Base-by-base conservation (phyloP, 1,140 invertebrate species). In the Ips typographus region DNA sequence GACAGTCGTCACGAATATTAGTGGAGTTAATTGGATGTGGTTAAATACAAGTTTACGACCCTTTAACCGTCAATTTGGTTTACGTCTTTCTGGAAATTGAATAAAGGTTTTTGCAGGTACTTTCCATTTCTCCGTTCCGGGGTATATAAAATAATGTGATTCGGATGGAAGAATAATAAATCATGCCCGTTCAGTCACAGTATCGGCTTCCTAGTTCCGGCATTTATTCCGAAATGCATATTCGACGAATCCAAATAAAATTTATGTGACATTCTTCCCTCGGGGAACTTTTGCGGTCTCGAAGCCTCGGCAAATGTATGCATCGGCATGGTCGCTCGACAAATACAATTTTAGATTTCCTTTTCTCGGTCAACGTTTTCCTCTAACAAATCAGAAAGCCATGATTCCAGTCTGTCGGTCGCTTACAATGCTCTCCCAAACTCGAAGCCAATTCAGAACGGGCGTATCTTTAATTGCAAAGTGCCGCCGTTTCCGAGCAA, bases 201-300 rank as follows among this genome's bases (percentile, higher is more conserved):
- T 56, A 39, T 56, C n/a, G n/a, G 53, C 53, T 37, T 49, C 6
- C 53, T 37, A 22, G 53, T 56, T 56, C 53, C 38, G 53, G 38
- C 22, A 56, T 56, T 56, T 56, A 56, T 22, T 56, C 38, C 53
- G 38, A 56, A 56, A 56, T 56, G 53, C 53, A 56, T 56, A 56
- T 56, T 56, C 8, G 53, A 6, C 8, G 38, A 22, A 56, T 56
- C 53, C 53, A 39, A 47, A 39, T 22, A 39, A 39, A 56, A 56
- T 56, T 56, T 56, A 56, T 56, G 53, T 56, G 53, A 56, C 53
- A 39, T 56, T 39, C 53, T 56, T 22, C 38, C 38, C 44, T 56
- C 44, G n/a, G 53, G 53, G 38, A 56, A 56, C n/a, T 56, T 56
- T 56, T 56, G 8, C 53, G 38, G 36, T 37, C 22, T 22, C 44